Conservation (phyloP, 2,113 vertebrate genomes). For the Psophia crepitans region DNA sequence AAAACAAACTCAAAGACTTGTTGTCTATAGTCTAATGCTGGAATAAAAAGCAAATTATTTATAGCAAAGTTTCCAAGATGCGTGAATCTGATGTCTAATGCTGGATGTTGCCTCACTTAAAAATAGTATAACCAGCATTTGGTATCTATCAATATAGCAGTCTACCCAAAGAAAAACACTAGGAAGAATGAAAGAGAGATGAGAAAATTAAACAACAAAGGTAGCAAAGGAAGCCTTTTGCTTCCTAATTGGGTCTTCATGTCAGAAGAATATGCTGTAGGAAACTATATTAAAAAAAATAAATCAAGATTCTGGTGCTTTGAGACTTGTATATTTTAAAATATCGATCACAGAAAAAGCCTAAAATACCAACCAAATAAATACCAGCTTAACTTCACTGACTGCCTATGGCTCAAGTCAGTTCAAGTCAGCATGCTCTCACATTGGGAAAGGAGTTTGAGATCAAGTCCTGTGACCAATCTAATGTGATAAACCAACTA, state of each 20-base stretch:
- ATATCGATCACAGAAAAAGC: not conserved
- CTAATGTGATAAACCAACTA: not conserved
- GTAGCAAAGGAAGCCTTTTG: not conserved
- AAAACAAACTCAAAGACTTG: not conserved
- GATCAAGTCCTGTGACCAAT: not conserved
- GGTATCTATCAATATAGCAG: not conserved
- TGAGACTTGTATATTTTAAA: not conserved
- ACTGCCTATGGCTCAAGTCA: not conserved
- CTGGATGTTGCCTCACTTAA: not conserved
- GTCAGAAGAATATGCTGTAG: not conserved
- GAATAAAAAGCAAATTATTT: constrained; percentile 23
- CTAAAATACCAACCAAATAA: not conserved
- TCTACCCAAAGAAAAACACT: not conserved
- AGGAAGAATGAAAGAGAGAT: not conserved
- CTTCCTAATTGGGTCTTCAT: rapidly evolving
- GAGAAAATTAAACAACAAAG: not conserved
- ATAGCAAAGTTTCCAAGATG: constrained; percentile 6
- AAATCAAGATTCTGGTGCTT: not conserved
- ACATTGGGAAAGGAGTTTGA: not conserved
- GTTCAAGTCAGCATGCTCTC: not conserved
- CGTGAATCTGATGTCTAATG: not conserved
- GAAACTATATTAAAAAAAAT: not conserved
- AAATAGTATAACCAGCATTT: not conserved
- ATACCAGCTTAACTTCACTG: not conserved
- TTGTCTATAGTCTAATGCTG: not conserved